Base-by-base conservation (phyloP, 2,888 invertebrate genomes). In the Epinotia nisella region DNA sequence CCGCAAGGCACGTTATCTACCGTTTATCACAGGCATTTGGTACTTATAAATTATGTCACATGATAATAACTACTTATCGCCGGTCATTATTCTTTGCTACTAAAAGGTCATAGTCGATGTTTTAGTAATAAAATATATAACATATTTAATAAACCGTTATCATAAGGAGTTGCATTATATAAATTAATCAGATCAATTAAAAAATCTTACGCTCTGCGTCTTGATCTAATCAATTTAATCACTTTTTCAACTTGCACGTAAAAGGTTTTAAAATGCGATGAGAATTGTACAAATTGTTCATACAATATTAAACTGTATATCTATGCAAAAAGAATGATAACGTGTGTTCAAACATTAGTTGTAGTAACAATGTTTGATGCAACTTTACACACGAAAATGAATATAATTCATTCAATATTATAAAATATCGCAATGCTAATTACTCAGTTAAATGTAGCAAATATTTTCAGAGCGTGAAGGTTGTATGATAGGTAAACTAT, bases 391-490 rank as follows among this genome's bases (percentile, higher is more conserved):
- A 19, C 21, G 19, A 49, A 45, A n/a, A 24, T 21, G 39, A 61
- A 9, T 17, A 13, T 53, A 17, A 29, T 45, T 70, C 70, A 70
- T 70, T 70, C 45, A 70, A 45, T 70, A 56, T 55, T 29, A 62
- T 45, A 67, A 49, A 15, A 56, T 56, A 45, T 62, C 10, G 70
- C 62, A 70, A 70, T 56, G 11, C 41, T 70, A 55, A 70, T 69
- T 70, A 53, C 61, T 49, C 51, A 62, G 45, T 45, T 17, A 55
- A 62, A 35, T 41, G 3, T 24, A 41, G 24, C 10, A 29, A 56
- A 41, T 13, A 15, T 62, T 56, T 56, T 70, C 55, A 70, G 70
- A 41, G 55, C 70, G 62, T 70, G 70, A 70, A 70, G 70, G 70
- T 69, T 21, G 60, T 11, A 24, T 24, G 11, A 21, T 49, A n/a